Percentiles rank a stretch among this genome's conserved stretches.
phyloP scores from a whole-genome alignment of 2,888 invertebrate species.

The Xylota segnis region DNA sequence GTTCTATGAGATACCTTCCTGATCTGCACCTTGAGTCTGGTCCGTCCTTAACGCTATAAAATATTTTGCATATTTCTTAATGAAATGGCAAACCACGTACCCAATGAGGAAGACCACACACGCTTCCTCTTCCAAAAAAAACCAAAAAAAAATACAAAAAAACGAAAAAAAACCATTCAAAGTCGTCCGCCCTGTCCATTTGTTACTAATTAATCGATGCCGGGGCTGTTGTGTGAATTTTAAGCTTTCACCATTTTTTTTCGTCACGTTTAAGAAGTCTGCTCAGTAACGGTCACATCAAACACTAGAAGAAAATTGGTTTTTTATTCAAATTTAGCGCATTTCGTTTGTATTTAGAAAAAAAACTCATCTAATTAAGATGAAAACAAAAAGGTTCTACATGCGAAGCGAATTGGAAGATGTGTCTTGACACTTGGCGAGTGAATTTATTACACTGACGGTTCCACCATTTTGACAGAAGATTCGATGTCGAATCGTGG shows the following conservation, averaged over 20 bases:
- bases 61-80: constrained; percentile 65
- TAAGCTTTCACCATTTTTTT: constrained; percentile 25
- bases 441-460: constrained; percentile 40
- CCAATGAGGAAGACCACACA: constrained; percentile 47
- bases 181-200: constrained; percentile 4
- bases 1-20: constrained; percentile 24
- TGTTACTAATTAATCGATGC: constrained; percentile 54
- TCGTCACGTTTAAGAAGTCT: constrained; percentile 15
- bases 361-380: constrained; percentile 17
- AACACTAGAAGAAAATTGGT: constrained; percentile 25
- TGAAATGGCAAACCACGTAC: constrained; percentile 32
- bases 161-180: not conserved
- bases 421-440: constrained; percentile 3
- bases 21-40: constrained; percentile 3
- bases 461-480: constrained; percentile 28
- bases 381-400: not conserved
- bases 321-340: constrained; percentile 35
- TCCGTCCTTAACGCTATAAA: not conserved
- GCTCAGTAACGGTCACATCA: constrained; percentile 37
- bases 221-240: constrained; percentile 52
- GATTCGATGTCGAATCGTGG: constrained; percentile 20
- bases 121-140: not conserved
- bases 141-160: not conserved
- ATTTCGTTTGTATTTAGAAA: constrained; percentile 3
- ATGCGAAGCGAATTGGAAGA: not conserved